Percentiles rank a stretch among this genome's conserved stretches.
Conservation (phyloP, 2,113 vertebrate genomes). For the Brachypodius melanocephalos region DNA sequence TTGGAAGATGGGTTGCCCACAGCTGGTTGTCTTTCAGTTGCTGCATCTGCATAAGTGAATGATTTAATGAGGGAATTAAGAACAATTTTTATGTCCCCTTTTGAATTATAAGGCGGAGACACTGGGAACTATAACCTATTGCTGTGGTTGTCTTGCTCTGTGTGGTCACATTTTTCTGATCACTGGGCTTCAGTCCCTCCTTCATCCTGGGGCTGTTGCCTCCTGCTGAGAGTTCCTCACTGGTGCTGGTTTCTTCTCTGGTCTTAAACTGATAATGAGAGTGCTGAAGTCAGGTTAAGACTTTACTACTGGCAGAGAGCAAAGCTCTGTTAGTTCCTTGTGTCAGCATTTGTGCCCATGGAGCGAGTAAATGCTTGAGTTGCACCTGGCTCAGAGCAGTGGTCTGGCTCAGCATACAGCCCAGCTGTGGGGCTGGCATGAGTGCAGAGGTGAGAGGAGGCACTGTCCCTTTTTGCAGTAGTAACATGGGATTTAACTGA, state of each 20-base stretch:
- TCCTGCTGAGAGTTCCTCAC: neutral
- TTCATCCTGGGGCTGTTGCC: neutral
- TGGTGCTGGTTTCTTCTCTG: neutral
- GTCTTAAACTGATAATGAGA: neutral
- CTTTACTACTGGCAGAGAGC: neutral
- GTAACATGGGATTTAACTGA: neutral
- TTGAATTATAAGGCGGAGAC: neutral
- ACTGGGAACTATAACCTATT: neutral
- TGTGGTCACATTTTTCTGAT: neutral
- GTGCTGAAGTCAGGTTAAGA: neutral
- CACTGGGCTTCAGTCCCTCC: neutral
- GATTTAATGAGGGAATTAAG: neutral
- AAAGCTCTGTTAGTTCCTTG: neutral
- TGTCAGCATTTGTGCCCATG: too few species aligned
- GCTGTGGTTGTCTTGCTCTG: neutral
- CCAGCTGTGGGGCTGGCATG: rapidly evolving
- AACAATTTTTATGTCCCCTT: neutral
- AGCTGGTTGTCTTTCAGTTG: neutral
- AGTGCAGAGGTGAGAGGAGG: neutral
- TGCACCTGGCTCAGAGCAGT: neutral
- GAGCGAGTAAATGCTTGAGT: too few species aligned
- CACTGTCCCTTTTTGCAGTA: neutral
- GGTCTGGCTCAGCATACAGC: neutral
- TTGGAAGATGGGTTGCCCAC: neutral
- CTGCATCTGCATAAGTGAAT: neutral